Evolutionary conservation across 1,140 invertebrate genomes (phyloP).

Genomic region (Oncopeltus fasciatus): DNA sequence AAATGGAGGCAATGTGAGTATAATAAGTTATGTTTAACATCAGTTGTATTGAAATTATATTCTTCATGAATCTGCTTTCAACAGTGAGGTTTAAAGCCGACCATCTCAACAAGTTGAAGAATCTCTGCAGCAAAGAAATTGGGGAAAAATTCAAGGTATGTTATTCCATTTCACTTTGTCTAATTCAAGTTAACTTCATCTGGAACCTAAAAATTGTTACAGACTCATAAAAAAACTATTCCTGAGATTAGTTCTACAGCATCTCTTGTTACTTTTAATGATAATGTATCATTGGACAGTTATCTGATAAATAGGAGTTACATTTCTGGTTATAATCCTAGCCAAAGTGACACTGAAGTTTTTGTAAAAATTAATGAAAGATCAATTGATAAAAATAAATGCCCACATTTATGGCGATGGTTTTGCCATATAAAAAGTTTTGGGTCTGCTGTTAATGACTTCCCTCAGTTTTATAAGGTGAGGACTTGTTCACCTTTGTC

Average conservation of each 20-base stretch:
- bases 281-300: constrained; percentile 21
- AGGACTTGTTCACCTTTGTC: not conserved
- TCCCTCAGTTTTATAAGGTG: not conserved
- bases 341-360: constrained; percentile 22
- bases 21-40: not conserved
- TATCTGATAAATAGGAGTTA: constrained; percentile 27
- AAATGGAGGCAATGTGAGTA: constrained; percentile 69
- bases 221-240: constrained; percentile 3
- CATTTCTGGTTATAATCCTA: constrained; percentile 25
- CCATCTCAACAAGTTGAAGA: constrained; percentile 88
- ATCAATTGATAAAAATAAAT: constrained; percentile 5
- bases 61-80: constrained; percentile 22
- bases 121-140: constrained; percentile 89
- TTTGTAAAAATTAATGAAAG: constrained; percentile 13
- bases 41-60: not conserved
- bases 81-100: constrained; percentile 73
- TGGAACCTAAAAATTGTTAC: not conserved
- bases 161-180: not conserved
- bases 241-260: not conserved
- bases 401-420: constrained; percentile 27
- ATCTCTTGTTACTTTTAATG: not conserved
- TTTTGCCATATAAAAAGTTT: constrained; percentile 26
- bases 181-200: not conserved
- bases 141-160: constrained; percentile 90
- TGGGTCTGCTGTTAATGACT: not conserved